Percentiles rank a stretch among this genome's conserved stretches.
phyloP scores from a whole-genome alignment of 2,113 vertebrate genomes.

The Formicarius rufipectus region DNA sequence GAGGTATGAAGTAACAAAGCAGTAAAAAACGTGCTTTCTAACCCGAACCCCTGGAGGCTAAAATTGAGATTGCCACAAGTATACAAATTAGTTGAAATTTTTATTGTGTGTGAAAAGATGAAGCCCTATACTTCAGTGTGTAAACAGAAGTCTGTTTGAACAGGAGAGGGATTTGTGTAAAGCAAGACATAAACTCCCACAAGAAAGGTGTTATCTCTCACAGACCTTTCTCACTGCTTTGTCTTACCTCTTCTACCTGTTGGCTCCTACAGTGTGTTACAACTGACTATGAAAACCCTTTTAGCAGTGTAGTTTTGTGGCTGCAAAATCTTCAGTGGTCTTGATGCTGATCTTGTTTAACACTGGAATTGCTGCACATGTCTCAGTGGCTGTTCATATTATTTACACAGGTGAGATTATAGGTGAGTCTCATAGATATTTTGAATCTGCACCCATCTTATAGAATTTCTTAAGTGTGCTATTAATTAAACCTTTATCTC shows the following conservation, averaged over 20 bases:
- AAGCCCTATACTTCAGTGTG: background rate
- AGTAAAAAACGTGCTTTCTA: background rate
- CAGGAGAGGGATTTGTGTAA: background rate
- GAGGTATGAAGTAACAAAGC: background rate
- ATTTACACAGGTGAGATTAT: background rate
- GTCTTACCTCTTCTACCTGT: background rate
- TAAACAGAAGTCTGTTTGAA: background rate
- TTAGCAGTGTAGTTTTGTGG: background rate
- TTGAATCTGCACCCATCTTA: background rate
- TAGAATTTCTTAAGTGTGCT: background rate
- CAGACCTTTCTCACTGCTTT: background rate
- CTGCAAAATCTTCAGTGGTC: background rate
- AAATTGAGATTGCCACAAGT: background rate
- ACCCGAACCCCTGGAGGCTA: background rate
- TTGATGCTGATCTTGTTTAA: background rate
- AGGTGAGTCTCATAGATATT: background rate
- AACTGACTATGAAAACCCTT: background rate
- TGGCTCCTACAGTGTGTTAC: background rate
- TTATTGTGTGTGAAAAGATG: background rate
- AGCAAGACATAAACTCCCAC: background rate
- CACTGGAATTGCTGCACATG: background rate
- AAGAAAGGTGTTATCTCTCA: accelerated
- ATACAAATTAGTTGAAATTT: background rate
- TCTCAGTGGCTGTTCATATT: background rate
- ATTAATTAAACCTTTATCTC: background rate